Evolutionary conservation across 2,888 invertebrate genomes (phyloP).

Genomic region (Eilema sororculum): DNA sequence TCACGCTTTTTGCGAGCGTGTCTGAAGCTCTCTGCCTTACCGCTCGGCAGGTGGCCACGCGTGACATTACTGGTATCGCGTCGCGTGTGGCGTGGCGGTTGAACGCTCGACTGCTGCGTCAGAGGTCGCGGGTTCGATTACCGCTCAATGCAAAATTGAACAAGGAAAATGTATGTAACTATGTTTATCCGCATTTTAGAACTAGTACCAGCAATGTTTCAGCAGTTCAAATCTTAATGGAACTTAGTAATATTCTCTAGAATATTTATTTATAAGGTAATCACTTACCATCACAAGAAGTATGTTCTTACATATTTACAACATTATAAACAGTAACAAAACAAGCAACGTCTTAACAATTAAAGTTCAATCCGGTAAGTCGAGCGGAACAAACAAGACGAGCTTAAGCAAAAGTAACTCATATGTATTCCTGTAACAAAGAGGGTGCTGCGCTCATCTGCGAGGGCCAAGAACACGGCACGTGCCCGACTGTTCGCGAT

Average conservation of each 20-base stretch:
- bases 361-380: constrained; percentile 19
- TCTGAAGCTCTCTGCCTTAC: neutral
- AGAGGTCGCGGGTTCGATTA: neutral
- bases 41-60: constrained; percentile 2
- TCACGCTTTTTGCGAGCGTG: neutral
- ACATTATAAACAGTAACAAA: neutral
- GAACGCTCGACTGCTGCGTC: neutral
- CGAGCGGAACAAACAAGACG: constrained; percentile 24
- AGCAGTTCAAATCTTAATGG: neutral
- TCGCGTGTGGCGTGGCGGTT: neutral
- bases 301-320: neutral
- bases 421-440: constrained; percentile 29
- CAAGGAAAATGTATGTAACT: neutral
- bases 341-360: constrained; percentile 3
- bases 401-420: constrained; percentile 10
- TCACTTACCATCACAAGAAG: too few species aligned
- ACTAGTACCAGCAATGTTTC: neutral
- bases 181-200: neutral
- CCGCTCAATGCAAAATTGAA: neutral
- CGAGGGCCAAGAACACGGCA: constrained; percentile 52
- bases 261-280: neutral
- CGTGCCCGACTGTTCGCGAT: constrained; percentile 63
- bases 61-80: neutral
- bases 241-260: neutral
- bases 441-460: constrained; percentile 41